A percentile compares a stretch with the other conserved stretches of the same genome.
Conservation (phyloP, 1,140 invertebrate genomes). For the Teleogryllus occipitalis region DNA sequence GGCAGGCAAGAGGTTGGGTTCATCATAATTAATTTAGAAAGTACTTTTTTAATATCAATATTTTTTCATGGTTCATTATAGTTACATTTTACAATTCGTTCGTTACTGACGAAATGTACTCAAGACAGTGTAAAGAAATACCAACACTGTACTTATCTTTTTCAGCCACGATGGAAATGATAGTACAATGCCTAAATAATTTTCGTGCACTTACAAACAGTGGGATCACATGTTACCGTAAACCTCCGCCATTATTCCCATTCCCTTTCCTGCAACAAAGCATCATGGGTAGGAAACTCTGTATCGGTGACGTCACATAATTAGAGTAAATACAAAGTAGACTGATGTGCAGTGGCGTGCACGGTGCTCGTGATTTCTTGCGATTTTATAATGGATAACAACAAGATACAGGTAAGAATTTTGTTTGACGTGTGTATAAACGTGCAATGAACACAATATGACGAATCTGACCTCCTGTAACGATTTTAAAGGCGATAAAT, state of each 20-base stretch:
- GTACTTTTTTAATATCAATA: too few species aligned
- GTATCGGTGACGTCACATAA: conserved; percentile 63
- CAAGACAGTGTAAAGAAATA: not conserved
- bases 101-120: too few species aligned
- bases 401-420: conserved; percentile 38
- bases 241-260: conserved; percentile 20
- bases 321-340: conserved; percentile 69
- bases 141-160: not conserved
- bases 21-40: too few species aligned
- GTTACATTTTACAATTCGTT: too few species aligned
- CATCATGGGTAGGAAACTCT: conserved; percentile 32
- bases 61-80: too few species aligned
- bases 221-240: conserved; percentile 14
- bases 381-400: conserved; percentile 41
- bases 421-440: conserved; percentile 19
- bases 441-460: conserved; percentile 6
- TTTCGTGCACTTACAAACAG: conserved; percentile 13
- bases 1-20: too few species aligned
- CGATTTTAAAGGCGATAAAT: conserved; percentile 13
- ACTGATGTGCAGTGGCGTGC: conserved; percentile 53
- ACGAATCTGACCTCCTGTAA: conserved; percentile 14
- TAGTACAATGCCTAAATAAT: not conserved
- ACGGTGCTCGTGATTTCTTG: conserved; percentile 43
- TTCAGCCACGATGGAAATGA: not conserved
- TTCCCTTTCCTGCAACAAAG: conserved; percentile 27